A percentile compares a stretch with the other conserved stretches of the same genome.
These are phyloP conservation scores for Poeciliopsis infans DNA, from an alignment of 2,797 vertebrate genomes.

Conservation along the genomic window DNA sequence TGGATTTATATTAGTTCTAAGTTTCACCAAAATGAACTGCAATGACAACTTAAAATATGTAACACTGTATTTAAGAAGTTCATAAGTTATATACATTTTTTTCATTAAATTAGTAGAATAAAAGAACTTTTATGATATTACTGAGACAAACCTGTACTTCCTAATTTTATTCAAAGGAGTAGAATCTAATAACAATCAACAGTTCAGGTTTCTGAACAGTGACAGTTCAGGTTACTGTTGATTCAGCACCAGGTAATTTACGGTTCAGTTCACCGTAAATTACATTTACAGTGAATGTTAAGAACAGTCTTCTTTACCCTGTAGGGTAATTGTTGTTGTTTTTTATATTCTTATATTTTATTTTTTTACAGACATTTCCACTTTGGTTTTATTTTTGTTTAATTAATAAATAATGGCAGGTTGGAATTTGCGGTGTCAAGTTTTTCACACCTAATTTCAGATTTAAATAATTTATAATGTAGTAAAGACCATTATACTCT, in stretches of 20 bases:
- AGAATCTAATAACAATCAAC: not conserved
- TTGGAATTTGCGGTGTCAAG: too few relatives aligned
- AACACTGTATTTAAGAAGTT: not conserved
- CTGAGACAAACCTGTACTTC: not conserved
- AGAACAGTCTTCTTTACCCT: not conserved
- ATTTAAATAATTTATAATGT: not conserved
- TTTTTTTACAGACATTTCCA: not conserved
- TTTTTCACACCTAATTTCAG: not conserved
- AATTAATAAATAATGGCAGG: not conserved
- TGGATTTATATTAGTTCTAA: not conserved
- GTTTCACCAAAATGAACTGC: not conserved
- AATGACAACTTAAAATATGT: not conserved
- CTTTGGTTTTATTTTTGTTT: not conserved
- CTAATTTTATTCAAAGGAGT: not conserved
- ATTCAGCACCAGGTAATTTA: not conserved
- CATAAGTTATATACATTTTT: not conserved
- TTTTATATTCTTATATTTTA: too few relatives aligned
- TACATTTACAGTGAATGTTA: not conserved
- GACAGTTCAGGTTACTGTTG: not conserved
- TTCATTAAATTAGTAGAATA: not conserved
- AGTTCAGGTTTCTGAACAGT: not conserved
- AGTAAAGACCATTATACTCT: not conserved
- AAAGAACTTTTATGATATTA: not conserved
- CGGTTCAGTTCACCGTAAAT: not conserved
- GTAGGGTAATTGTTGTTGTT: not conserved